Evolutionary conservation across 2,888 invertebrate species (phyloP), one percentile per base, ranked within the genome.

Genomic region (Bombyx huttoni): DNA sequence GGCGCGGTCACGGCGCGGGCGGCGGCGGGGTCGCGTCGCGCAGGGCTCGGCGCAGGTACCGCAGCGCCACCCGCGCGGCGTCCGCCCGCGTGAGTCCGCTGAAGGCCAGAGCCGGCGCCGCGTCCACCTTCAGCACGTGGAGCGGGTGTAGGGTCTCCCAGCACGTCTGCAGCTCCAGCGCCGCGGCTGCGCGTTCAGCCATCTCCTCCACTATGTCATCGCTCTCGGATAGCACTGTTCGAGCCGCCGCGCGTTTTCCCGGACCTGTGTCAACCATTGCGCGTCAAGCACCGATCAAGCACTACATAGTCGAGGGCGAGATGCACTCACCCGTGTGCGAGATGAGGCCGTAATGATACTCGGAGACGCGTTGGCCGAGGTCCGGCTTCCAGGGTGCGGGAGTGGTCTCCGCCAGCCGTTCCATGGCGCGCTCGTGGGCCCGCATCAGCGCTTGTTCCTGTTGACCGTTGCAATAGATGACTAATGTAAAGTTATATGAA

Each of bases 401-500:
- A 51, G 56, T 55, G 55, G 51, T 6, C 56, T 72, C 74, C 56
- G 55, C 56, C 69, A 68, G 72, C 35, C 80, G 74, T 59, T 74
- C 73, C 80, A 79, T 76, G 9, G 72, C 75, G 55, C 68, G 69
- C 61, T 78, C 81, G 64, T 72, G 73, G 53, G 77, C 78, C 45
- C 83, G 77, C 47, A 60, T 68, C 59, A 83, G 61, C 9, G 85
- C 84, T 46, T 78, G 81, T 54, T 76, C 77, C 82, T 84, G 72
- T 52, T 51, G 12, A 35, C 9, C 13, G 40, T 7, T 14, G n/a
- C 48, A 49, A 14, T 45, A 3, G 13, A 24, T 24, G n/a, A 45
- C 3, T n/a, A 8, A 13, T 45, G 35, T 12, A 9, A 12, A 5
- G 34, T 34, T 45, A 51, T 47, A n/a, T 12, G 40, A 45, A 35